Evolutionary conservation across 2,797 vertebrate species (phyloP), one percentile per base, ranked within the genome.

Genomic region (Glyptemys insculpta): DNA sequence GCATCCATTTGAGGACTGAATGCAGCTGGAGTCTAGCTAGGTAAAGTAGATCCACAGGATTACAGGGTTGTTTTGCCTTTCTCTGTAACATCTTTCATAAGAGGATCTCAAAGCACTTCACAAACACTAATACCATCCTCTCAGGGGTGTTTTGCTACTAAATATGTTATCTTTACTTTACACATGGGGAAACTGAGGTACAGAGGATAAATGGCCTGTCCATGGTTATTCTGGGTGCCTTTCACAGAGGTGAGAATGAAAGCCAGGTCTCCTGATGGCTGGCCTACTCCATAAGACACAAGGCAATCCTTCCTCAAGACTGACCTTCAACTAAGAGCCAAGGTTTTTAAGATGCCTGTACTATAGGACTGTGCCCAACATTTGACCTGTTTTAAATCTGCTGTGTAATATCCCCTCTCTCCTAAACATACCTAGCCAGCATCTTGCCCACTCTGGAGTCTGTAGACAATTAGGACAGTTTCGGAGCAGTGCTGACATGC

Each of bases 1-100:
- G 2, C 21, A 16, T 0, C 0, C 29, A 2, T 62, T 21, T 92
- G 8, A 15, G 52, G 65, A 34, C 76, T 52, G 41, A 8, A 0
- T 72, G 57, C 25, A 49, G n/a, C 68, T 87, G 76, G 89, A 34
- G 1, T 0, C 3, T 27, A 44, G 29, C 82, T 49, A 56, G 27
- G 19, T 4, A 18, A 15, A 83, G 44, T 44, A 79, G n/a, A 87
- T 53, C 54, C 56, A 62, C 74, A 79, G 65, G 79, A 25, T 80
- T 44, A 1, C 6, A 1, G 50, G 37, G 53, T 27, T 74, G 0
- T 37, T 84, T 1, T 47, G 53, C 44, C 52, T 6, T 81, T 86
- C 0, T 9, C 0, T 21, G 12, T 37, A 31, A 31, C 12, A 7
- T 14, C 31, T 85, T 91, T 49, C 2, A 2, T 47, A 44, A 10